These are phyloP conservation scores for Heliconius erato DNA, from an alignment of 2,888 invertebrate genomes.

Conservation along the genomic window DNA sequence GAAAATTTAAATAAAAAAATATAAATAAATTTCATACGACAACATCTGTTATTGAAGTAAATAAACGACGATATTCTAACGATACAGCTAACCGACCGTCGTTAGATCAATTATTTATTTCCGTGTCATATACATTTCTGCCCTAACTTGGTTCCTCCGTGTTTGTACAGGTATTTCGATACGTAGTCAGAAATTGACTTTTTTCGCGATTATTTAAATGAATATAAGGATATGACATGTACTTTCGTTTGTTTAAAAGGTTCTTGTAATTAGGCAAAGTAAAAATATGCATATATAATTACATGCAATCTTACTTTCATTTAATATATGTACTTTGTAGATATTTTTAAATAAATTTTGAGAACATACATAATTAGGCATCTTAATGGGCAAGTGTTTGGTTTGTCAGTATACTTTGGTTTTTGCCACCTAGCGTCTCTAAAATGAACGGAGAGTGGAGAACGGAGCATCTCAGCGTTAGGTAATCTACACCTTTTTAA, in stretches of 20 bases:
- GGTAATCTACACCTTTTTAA: too few species aligned
- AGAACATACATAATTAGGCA: too few species aligned
- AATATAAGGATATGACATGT: neutral
- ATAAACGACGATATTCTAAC: neutral
- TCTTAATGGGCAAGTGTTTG: too few species aligned
- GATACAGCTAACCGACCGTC: neutral
- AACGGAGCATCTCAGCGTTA: too few species aligned
- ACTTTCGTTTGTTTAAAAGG: neutral
- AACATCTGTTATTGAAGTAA: neutral
- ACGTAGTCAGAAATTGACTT: neutral
- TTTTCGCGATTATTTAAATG: neutral
- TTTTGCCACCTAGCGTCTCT: too few species aligned
- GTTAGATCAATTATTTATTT: slow-evolving; percentile 20
- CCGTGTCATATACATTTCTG: neutral
- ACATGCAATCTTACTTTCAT: too few species aligned
- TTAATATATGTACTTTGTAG: too few species aligned
- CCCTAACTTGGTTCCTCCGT: neutral
- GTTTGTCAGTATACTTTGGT: too few species aligned
- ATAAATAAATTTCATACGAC: neutral
- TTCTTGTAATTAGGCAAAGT: neutral
- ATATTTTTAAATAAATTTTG: too few species aligned
- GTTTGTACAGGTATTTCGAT: neutral
- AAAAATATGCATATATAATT: neutral
- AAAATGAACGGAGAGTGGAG: too few species aligned
- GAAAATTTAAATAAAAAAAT: neutral